Conservation (phyloP, 2,797 vertebrate genomes). For the Mormyrus proboscirostris region DNA sequence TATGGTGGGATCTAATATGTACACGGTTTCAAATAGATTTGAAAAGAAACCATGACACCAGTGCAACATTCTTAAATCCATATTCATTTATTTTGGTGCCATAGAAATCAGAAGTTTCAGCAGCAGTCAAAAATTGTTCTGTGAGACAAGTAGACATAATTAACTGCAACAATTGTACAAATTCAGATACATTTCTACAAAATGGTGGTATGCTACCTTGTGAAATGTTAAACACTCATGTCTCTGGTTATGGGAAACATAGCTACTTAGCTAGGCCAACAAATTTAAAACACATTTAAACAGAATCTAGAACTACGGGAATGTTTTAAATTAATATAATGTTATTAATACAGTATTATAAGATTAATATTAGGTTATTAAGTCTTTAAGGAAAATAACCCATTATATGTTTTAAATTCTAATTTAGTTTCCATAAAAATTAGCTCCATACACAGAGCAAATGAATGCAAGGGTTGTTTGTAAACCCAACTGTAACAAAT, state of each 20-base stretch:
- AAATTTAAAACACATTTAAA: background rate
- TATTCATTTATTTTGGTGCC: slow-evolving; percentile 1
- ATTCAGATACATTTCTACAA: background rate
- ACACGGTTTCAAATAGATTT: background rate
- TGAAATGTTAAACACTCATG: background rate
- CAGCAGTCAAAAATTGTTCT: background rate
- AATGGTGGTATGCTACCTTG: background rate
- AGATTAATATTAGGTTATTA: background rate
- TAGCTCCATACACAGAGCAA: background rate
- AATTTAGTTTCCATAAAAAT: background rate
- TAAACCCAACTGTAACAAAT: background rate
- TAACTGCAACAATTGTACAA: background rate
- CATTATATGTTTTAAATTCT: background rate
- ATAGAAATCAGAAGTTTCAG: background rate
- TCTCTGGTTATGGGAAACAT: background rate
- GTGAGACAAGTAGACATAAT: background rate
- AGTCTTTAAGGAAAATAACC: background rate
- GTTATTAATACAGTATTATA: background rate
- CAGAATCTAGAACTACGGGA: background rate
- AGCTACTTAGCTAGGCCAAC: background rate
- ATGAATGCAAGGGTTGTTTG: background rate
- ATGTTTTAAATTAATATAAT: background rate
- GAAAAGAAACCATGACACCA: background rate
- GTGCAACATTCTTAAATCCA: background rate
- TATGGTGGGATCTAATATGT: background rate